A percentile compares a stretch with the other conserved stretches of the same genome.
Evolutionary conservation across 2,888 invertebrate genomes (phyloP).

Genomic region (Philonicus albiceps): DNA sequence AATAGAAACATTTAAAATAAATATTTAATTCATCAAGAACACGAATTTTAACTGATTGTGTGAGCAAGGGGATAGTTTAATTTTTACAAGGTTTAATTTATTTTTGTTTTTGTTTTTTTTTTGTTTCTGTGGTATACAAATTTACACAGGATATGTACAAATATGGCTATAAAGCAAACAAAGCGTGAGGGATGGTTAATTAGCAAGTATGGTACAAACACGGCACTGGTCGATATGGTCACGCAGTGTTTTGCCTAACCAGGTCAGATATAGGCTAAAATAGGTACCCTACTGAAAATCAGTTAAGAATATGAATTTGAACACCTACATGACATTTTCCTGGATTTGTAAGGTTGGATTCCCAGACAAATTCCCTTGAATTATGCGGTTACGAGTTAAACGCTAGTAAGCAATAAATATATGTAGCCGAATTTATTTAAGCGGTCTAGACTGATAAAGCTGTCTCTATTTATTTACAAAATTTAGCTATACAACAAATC

Average conservation of each 20-base stretch:
- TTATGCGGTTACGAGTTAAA: background rate
- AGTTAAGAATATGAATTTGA: background rate
- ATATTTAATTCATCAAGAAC: background rate
- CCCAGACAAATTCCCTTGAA: background rate
- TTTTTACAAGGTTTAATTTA: background rate
- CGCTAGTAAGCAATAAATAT: background rate
- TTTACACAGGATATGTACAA: background rate
- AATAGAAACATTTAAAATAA: background rate
- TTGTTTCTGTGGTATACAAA: background rate
- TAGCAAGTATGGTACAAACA: background rate
- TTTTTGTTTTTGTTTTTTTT: no score
- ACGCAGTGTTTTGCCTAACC: background rate
- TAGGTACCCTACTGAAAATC: background rate
- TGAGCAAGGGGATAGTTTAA: background rate
- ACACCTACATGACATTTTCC: background rate
- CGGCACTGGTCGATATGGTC: background rate
- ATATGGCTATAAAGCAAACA: background rate
- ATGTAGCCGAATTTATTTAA: background rate
- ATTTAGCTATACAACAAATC: conserved; percentile 22
- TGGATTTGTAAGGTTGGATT: background rate
- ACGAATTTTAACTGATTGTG: background rate
- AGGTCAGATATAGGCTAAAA: background rate
- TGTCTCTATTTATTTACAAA: background rate
- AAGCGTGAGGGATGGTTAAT: background rate
- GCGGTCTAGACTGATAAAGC: background rate